Evolutionary conservation across 2,888 invertebrate species (phyloP).

Genomic region (Cordilura impudica): DNA sequence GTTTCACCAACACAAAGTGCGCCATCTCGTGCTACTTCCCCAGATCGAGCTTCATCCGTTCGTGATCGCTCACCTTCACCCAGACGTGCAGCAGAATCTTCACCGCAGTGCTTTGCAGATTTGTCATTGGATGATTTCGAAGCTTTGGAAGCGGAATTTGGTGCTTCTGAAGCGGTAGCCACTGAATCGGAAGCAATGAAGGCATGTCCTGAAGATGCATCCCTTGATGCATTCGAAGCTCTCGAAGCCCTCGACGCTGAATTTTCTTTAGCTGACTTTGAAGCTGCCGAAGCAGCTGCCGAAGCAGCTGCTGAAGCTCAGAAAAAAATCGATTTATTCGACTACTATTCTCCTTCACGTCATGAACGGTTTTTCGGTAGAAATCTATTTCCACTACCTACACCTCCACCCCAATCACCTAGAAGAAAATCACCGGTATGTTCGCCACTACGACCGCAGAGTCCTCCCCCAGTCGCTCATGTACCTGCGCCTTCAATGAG

Average conservation of each 20-base stretch:
- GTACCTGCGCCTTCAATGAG: not conserved
- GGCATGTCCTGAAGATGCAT: not conserved
- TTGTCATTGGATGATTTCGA: not conserved
- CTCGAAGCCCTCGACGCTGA: not conserved
- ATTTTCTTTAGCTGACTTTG: slow-evolving; percentile 25
- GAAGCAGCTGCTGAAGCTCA: not conserved
- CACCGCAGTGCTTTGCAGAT: not conserved
- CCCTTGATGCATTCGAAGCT: slow-evolving; percentile 28
- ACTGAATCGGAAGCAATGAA: not conserved
- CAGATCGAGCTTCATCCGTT: not conserved
- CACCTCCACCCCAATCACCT: not conserved
- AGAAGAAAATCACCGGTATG: not conserved
- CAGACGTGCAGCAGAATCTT: too few relatives aligned
- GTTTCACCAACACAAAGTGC: not conserved
- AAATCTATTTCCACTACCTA: not conserved
- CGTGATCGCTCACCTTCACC: too few relatives aligned
- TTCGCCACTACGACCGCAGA: not conserved
- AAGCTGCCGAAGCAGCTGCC: slow-evolving; percentile 18
- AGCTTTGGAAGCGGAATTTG: too few relatives aligned
- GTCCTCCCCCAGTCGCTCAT: not conserved
- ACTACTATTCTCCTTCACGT: slow-evolving; percentile 14
- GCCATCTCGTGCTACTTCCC: not conserved
- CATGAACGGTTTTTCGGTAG: not conserved
- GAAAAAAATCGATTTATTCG: not conserved
- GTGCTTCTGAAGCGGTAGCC: too few relatives aligned